Conservation (phyloP, 2,113 vertebrate species). For the Lichenostomus cassidix region DNA sequence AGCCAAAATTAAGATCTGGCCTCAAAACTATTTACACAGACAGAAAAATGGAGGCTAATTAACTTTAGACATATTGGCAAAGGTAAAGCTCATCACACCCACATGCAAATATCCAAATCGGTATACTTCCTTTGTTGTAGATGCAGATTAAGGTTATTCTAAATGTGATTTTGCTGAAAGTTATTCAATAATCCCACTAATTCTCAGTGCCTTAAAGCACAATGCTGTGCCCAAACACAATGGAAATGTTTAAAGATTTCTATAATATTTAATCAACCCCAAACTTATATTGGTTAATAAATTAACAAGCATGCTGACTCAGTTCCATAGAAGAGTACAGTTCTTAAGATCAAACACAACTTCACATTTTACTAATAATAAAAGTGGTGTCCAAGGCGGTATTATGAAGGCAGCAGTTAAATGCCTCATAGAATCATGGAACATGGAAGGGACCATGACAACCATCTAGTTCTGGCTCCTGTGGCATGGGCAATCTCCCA, state of each 20-base stretch:
- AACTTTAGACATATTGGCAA: background rate
- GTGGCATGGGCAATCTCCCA: background rate
- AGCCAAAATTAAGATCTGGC: background rate
- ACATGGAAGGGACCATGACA: background rate
- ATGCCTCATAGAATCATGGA: background rate
- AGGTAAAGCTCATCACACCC: background rate
- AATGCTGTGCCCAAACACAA: background rate
- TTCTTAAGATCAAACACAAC: background rate
- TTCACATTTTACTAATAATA: background rate
- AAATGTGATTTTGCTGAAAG: background rate
- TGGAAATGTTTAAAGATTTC: background rate
- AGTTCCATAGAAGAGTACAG: background rate
- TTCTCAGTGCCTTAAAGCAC: background rate
- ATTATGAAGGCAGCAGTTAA: background rate
- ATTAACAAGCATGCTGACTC: background rate
- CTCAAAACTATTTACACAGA: background rate
- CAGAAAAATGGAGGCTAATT: background rate
- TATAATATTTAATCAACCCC: background rate
- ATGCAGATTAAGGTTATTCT: background rate
- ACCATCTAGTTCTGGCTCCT: background rate
- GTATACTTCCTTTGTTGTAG: background rate
- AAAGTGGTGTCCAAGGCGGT: background rate
- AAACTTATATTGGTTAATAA: background rate
- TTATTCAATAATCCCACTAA: background rate
- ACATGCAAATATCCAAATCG: background rate